phyloP scores from a whole-genome alignment of 2,888 invertebrate species.

The Drosophila putrida region DNA sequence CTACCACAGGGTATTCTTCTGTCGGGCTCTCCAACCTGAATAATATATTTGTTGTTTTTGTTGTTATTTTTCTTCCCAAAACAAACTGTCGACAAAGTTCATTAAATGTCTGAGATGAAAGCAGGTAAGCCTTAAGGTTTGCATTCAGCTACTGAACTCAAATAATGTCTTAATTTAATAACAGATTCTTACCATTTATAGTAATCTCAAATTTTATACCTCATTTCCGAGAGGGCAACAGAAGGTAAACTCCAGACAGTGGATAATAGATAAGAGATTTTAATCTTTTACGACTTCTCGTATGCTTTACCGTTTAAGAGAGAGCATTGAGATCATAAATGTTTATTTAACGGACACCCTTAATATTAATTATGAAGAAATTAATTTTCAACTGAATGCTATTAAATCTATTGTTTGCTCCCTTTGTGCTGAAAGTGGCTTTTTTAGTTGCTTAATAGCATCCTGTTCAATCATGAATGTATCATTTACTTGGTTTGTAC shows the following conservation, averaged over 20 bases:
- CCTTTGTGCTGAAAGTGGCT: not conserved
- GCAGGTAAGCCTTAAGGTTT: constrained; percentile 39
- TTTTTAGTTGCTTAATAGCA: not conserved
- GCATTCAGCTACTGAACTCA: constrained; percentile 14
- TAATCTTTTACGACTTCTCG: not conserved
- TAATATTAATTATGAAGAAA: not conserved
- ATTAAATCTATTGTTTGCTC: not conserved
- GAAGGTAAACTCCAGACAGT: not conserved
- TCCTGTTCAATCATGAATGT: not conserved
- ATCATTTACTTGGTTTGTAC: too few relatives aligned
- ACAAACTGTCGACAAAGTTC: constrained; percentile 58
- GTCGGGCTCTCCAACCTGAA: too few relatives aligned
- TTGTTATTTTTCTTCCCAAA: constrained; percentile 7
- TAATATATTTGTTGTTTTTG: not conserved
- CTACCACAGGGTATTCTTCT: too few relatives aligned
- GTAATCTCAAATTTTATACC: constrained; percentile 30
- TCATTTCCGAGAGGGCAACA: constrained; percentile 22
- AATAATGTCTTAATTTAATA: constrained; percentile 23
- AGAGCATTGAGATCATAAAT: not conserved
- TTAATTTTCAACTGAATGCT: not conserved
- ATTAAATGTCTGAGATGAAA: constrained; percentile 51
- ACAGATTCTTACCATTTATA: constrained; percentile 29
- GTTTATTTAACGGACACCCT: not conserved
- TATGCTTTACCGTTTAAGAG: not conserved
- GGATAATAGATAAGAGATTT: not conserved